Conservation (phyloP, 2,888 invertebrate genomes). For the Geotrupes spiniger region DNA sequence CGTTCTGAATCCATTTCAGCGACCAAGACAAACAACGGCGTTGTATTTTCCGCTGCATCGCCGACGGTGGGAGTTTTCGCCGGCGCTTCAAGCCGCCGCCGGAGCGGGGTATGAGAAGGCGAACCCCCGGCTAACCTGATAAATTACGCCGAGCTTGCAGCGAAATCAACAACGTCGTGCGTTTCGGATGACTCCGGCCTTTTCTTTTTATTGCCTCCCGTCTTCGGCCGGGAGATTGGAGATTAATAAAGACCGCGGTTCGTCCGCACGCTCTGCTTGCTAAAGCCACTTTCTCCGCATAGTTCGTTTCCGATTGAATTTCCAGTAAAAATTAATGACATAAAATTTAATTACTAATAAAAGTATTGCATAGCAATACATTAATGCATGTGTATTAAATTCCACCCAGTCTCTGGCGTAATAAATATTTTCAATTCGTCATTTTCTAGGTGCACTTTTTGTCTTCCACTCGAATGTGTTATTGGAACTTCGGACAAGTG, state of each 20-base stretch:
- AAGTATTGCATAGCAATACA: too few relatives aligned
- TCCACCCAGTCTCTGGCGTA: too few relatives aligned
- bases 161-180: neutral
- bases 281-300: too few relatives aligned
- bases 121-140: constrained; percentile 5
- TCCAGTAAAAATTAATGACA: too few relatives aligned
- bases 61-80: neutral
- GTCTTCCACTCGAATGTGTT: too few relatives aligned
- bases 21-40: neutral
- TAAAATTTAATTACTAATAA: too few relatives aligned
- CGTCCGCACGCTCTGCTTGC: neutral
- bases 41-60: constrained; percentile 1
- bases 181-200: constrained; percentile 1
- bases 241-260: neutral
- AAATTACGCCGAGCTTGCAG: neutral
- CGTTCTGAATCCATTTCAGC: constrained; percentile 4
- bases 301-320: too few relatives aligned
- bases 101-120: neutral
- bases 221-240: neutral
- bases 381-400: too few relatives aligned
- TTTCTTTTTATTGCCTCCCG: constrained; percentile 1
- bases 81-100: constrained; percentile 2
- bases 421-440: too few relatives aligned
- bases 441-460: too few relatives aligned
- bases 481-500: too few relatives aligned